phyloP scores from a whole-genome alignment of 2,797 vertebrate genomes.

The Lithobates pipiens region DNA sequence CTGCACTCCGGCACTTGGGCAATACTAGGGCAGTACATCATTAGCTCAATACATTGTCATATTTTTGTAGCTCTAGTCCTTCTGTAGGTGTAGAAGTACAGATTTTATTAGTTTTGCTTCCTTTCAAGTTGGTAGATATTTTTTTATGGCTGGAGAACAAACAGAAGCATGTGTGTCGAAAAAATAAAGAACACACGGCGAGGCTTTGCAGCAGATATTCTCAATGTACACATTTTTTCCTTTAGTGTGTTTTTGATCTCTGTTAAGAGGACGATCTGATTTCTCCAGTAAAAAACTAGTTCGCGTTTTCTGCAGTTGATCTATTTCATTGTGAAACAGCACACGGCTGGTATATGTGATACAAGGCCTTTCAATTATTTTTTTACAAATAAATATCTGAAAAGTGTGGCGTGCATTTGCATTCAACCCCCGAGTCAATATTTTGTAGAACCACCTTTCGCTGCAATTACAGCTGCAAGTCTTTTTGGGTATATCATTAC shows the following conservation, averaged over 20 bases:
- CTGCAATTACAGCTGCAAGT: no score
- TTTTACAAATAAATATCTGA: no score
- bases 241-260: neutral
- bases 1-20: neutral
- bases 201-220: constrained; percentile 16
- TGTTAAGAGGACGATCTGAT: neutral
- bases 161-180: neutral
- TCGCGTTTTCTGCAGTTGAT: neutral
- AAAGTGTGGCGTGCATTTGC: no score
- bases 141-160: constrained; percentile 15
- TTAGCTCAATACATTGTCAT: neutral
- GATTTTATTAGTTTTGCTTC: constrained; percentile 14
- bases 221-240: neutral
- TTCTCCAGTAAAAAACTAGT: neutral
- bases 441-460: no score
- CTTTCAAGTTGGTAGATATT: constrained; percentile 1
- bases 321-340: neutral
- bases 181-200: neutral
- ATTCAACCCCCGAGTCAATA: no score
- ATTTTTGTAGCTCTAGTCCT: neutral
- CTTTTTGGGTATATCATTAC: no score
- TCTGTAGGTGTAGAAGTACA: neutral
- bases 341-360: no score
- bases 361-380: no score
- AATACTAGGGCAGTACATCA: neutral